Evolutionary conservation across 2,113 vertebrate genomes (phyloP).

Genomic region (Pipra filicauda): DNA sequence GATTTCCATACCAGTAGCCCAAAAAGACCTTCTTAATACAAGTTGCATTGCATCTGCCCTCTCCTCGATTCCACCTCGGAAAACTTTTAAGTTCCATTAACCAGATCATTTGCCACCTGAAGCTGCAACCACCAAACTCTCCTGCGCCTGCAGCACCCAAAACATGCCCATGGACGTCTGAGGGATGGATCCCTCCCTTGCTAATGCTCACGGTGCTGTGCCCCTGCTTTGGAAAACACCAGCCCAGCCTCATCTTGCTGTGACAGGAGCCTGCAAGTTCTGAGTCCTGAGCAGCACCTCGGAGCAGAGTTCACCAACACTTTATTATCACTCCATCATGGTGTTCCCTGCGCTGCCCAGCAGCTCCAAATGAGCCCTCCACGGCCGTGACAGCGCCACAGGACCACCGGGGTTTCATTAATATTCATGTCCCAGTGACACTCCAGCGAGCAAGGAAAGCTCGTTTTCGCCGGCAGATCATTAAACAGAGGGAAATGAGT

Average conservation of each 20-base stretch:
- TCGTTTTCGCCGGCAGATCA: constrained; percentile 63
- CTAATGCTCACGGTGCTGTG: background rate
- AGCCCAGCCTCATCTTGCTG: background rate
- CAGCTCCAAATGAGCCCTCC: constrained; percentile 51
- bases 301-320: constrained; percentile 31
- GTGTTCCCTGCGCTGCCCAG: constrained; percentile 33
- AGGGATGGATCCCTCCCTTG: background rate
- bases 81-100: rapidly evolving
- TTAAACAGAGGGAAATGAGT: constrained; percentile 51
- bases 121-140: background rate
- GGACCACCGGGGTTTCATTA: constrained; percentile 62
- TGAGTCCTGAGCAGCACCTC: background rate
- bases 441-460: constrained; percentile 44
- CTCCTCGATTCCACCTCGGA: rapidly evolving
- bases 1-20: background rate
- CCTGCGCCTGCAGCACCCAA: rapidly evolving
- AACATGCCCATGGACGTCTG: rapidly evolving
- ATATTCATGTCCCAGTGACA: constrained; percentile 72
- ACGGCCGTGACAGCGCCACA: background rate
- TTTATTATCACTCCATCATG: constrained; percentile 46
- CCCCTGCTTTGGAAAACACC: background rate
- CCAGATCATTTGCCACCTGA: background rate
- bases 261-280: background rate
- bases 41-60: background rate
- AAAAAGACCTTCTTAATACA: background rate